Evolutionary conservation across 2,888 invertebrate genomes (phyloP), one percentile per base, ranked within the genome.

Genomic region (Hypena proboscidalis): DNA sequence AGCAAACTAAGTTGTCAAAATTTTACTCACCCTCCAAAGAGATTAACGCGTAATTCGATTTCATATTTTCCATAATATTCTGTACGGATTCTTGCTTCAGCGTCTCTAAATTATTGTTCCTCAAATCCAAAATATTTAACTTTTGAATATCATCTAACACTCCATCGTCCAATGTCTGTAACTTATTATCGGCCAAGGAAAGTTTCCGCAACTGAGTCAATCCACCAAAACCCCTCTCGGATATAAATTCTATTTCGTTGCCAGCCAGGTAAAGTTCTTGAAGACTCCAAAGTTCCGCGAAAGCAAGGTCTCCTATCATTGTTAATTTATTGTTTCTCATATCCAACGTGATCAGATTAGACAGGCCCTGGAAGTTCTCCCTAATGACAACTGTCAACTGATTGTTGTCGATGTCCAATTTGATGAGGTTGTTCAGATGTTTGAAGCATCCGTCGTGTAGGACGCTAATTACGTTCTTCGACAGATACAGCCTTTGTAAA

Each of bases 371-470:
- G 77, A 97, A 97, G 67, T 95, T 95, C 68, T 96, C 95, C 56
- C 94, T 93, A 45, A 95, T 95, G 67, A 96, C 88, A 11, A 95
- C 94, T 55, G 94, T 93, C 61, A 97, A 92, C 70, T 94, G 92
- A 88, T 95, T 96, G 67, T 92, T 92, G 74, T 95, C 95, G 60
- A 98, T 86, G 77, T 97, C 96, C 50, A 98, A 88, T 67, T 95
- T 95, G 44, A 95, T 93, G 41, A 98, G 91, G 65, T 95, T 94
- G 20, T 92, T 92, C 68, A 96, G 84, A 67, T 95, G 93, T 62
- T 92, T 92, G 77, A 96, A 97, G 34, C 98, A 95, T 44, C 95
- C 95, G 39, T 97, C 97, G 68, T 98, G 98, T 25, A 98, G 88
- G 5, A 94, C 93, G 58, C 95, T 95, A 50, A 99, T 92, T 69